Evolutionary conservation across 2,888 invertebrate species (phyloP), one percentile per base, ranked within the genome.

Genomic region (Dioctria linearis): DNA sequence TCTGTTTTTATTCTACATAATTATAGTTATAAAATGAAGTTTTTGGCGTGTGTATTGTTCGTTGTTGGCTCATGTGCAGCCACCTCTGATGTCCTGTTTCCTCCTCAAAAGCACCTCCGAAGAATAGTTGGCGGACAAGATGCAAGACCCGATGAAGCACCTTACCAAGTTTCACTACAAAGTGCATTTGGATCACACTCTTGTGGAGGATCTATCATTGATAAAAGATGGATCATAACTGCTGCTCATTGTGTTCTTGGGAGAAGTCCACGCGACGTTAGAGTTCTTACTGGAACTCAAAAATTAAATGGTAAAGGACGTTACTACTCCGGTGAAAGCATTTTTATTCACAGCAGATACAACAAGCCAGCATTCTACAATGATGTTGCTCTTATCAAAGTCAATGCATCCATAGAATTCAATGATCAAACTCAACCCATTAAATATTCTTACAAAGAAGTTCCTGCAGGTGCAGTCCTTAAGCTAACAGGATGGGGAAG

Each of bases 341-440:
- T 88, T 0, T 79, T 84, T 2, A 25, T 85, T 0, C 88, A 88
- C 43, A 67, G 43, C 43, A 43, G 79, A 66, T 73, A 65, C n/a
- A 39, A 46, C 42, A 69, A 85, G 65, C 88, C 88, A 2, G 46
- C 85, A 42, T 88, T 87, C 67, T 86, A 88, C 73, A 92, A 95
- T 85, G 95, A 95, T 84, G 93, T 95, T 80, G 94, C 94, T 0
- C 86, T 95, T 3, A 85, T 95, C 3, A 91, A 91, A 84, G 88
- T 94, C 49, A 86, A 89, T 0, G 84, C 89, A 0, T 88, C 90
- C 39, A 90, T 93, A 3, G 86, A 87, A 11, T 91, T 92, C 82
- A 89, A 90, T 69, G 88, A 90, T 0, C 85, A 86, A 0, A 92
- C 93, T 0, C 88, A 91, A 79, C 90, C 92, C 1, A 88, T 94